These are phyloP conservation scores for Ornithorhynchus anatinus DNA, from an alignment of 2,113 vertebrate species.

Conservation along the genomic window DNA sequence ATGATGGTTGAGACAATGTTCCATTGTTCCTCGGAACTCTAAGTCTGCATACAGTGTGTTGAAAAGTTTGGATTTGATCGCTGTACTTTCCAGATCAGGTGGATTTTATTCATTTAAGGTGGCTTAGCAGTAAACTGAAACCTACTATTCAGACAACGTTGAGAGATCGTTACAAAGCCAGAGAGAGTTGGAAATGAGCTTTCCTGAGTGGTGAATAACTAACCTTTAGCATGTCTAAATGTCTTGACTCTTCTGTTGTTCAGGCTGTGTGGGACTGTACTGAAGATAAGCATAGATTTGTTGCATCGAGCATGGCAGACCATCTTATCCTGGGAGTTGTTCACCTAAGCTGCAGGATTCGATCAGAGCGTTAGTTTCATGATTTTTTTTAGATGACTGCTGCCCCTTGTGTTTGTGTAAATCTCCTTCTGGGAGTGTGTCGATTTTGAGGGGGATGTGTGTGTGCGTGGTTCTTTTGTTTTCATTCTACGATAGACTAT, in stretches of 20 bases:
- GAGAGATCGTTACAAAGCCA: neutral
- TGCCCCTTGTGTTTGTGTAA: neutral
- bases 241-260: neutral
- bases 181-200: neutral
- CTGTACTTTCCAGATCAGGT: neutral
- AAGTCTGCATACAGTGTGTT: neutral
- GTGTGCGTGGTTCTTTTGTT: neutral
- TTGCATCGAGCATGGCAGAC: neutral
- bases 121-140: slow-evolving; percentile 1
- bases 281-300: neutral
- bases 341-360: too few relatives aligned
- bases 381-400: too few relatives aligned
- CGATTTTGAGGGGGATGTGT: too few relatives aligned
- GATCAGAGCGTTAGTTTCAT: too few relatives aligned
- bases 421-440: neutral
- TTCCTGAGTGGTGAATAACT: neutral
- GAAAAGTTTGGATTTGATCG: neutral
- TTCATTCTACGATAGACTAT: neutral
- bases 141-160: neutral
- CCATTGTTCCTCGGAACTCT: neutral
- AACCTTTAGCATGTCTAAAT: too few relatives aligned
- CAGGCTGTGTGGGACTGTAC: neutral
- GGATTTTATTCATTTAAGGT: neutral
- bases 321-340: too few relatives aligned
- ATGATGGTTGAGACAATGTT: neutral